phyloP scores from a whole-genome alignment of 2,888 invertebrate species.

The Unio pictorum region DNA sequence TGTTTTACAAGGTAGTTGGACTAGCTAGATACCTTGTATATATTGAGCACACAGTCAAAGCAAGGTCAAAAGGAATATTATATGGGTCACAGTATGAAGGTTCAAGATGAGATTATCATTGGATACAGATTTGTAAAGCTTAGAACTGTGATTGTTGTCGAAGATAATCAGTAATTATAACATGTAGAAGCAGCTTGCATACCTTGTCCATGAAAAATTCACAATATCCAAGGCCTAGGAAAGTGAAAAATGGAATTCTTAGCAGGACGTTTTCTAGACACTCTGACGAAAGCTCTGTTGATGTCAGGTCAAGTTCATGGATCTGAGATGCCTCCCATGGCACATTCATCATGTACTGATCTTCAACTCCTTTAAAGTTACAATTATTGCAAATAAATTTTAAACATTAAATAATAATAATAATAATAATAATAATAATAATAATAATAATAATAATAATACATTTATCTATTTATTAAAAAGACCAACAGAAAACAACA shows the following conservation, averaged over 20 bases:
- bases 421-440: conserved; percentile 1
- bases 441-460: not conserved
- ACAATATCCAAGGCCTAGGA: conserved; percentile 95
- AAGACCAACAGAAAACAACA: no score
- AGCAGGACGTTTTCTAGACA: conserved; percentile 93
- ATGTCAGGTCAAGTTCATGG: conserved; percentile 96
- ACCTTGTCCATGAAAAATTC: conserved; percentile 97
- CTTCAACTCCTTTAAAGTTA: conserved; percentile 81
- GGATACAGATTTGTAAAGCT: no score
- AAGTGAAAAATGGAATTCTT: conserved; percentile 83
- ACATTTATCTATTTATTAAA: no score
- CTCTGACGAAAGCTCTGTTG: conserved; percentile 95
- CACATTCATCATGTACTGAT: conserved; percentile 93
- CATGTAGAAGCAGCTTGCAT: conserved; percentile 12
- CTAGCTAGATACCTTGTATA: no score
- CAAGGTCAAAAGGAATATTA: no score
- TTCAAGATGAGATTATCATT: no score
- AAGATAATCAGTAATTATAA: not conserved
- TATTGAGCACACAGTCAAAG: no score
- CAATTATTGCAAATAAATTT: no score
- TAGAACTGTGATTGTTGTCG: no score
- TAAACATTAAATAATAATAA: not conserved
- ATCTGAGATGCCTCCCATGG: conserved; percentile 97
- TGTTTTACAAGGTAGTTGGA: no score
- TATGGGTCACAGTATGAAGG: no score